phyloP scores from a whole-genome alignment of 1,140 invertebrate species.

The Hylaeus volcanicus region DNA sequence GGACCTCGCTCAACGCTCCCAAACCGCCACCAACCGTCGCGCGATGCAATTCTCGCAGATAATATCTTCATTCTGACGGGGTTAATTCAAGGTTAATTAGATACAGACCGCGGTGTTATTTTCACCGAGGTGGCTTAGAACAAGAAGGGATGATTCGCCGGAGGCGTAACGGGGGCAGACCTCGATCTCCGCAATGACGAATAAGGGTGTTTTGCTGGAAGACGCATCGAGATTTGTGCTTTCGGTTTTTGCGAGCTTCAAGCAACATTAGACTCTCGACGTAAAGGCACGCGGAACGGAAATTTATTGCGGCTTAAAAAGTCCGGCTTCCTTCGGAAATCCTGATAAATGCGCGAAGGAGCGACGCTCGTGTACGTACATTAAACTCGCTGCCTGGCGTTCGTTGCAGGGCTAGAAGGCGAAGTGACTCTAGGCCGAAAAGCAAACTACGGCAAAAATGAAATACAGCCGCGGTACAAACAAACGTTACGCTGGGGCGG shows the following conservation, averaged over 20 bases:
- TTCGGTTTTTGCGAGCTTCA: slow-evolving; percentile 64
- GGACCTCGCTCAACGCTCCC: slow-evolving; percentile 5
- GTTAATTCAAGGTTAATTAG: too few species aligned
- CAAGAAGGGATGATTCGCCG: too few species aligned
- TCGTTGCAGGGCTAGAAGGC: slow-evolving; percentile 24
- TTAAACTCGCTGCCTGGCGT: slow-evolving; percentile 37
- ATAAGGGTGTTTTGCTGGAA: slow-evolving; percentile 28
- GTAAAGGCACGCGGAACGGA: slow-evolving; percentile 62
- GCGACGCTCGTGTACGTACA: slow-evolving; percentile 58
- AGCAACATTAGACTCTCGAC: slow-evolving; percentile 58
- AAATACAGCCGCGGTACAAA: slow-evolving; percentile 57
- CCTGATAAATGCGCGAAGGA: slow-evolving; percentile 80
- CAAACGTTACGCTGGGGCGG: slow-evolving; percentile 16
- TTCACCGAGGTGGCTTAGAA: too few species aligned
- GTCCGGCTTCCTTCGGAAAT: slow-evolving; percentile 79
- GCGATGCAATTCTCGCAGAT: background rate
- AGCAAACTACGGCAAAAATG: slow-evolving; percentile 70
- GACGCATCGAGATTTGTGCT: slow-evolving; percentile 54
- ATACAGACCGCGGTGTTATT: too few species aligned
- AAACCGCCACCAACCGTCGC: background rate
- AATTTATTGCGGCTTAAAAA: slow-evolving; percentile 81
- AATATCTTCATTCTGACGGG: background rate
- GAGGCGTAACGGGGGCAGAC: too few species aligned
- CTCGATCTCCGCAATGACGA: background rate
- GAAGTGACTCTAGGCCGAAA: slow-evolving; percentile 76